Evolutionary conservation across 2,797 vertebrate genomes (phyloP).

Genomic region (Macropus fuliginosus): DNA sequence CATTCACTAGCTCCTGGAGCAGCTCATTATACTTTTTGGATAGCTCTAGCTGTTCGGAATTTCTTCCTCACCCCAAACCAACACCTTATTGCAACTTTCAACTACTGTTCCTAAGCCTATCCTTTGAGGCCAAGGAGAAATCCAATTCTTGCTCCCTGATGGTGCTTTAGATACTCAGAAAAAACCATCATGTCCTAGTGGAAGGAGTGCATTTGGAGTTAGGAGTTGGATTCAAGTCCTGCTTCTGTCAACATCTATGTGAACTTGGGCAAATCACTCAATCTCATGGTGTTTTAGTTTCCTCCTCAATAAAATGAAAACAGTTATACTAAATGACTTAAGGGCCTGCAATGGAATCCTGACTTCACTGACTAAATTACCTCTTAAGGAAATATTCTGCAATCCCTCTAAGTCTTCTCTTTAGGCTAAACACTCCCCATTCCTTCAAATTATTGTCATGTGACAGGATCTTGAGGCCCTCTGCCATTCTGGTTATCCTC

Average conservation of each 20-base stretch:
- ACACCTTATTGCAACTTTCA: background rate
- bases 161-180: background rate
- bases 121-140: background rate
- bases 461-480: background rate
- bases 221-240: background rate
- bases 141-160: background rate
- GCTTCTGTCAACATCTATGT: background rate
- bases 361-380: background rate
- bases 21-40: background rate
- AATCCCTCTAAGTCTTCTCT: background rate
- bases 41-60: background rate
- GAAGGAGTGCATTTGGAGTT: background rate
- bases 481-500: background rate
- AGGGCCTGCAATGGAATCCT: background rate
- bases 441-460: background rate
- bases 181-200: background rate
- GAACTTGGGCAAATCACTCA: background rate
- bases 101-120: background rate
- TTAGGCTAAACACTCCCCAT: background rate
- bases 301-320: background rate
- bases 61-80: background rate
- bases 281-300: background rate
- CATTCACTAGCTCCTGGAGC: background rate
- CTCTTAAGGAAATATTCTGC: background rate
- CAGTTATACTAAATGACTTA: background rate